phyloP scores from a whole-genome alignment of 2,888 invertebrate species.

The Celastrina argiolus region DNA sequence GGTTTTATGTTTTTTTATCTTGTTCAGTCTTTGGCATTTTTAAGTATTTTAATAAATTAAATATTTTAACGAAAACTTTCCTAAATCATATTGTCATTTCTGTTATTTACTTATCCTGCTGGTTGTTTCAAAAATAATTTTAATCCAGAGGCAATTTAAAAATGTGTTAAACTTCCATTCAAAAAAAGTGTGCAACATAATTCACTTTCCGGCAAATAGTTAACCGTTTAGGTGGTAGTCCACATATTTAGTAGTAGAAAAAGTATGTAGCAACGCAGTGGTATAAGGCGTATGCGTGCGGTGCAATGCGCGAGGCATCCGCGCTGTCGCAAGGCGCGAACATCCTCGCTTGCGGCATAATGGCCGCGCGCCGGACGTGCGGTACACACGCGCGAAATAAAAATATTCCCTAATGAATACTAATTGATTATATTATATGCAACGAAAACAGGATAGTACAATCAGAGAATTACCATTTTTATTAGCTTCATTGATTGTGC shows the following conservation, averaged over 20 bases:
- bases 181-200: neutral
- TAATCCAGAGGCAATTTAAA: neutral
- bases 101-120: neutral
- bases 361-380: constrained; percentile 51
- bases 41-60: constrained; percentile 40
- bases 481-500: neutral
- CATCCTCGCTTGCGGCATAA: constrained; percentile 72
- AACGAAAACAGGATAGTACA: constrained; percentile 7
- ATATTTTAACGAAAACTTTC: too few relatives aligned
- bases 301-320: constrained; percentile 70
- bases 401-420: constrained; percentile 28
- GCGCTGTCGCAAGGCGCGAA: constrained; percentile 71
- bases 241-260: constrained; percentile 68
- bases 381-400: constrained; percentile 63
- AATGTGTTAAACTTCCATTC: neutral
- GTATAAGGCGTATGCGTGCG: constrained; percentile 47
- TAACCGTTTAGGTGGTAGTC: constrained; percentile 55
- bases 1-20: too few relatives aligned
- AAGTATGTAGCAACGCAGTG: constrained; percentile 64
- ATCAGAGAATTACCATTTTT: constrained; percentile 3
- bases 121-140: neutral
- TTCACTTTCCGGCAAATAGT: neutral
- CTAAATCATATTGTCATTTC: too few relatives aligned
- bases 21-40: too few relatives aligned
- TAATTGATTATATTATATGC: constrained; percentile 21